Evolutionary conservation across 2,888 invertebrate genomes (phyloP), one percentile per base, ranked within the genome.

Genomic region (Biston betularia): DNA sequence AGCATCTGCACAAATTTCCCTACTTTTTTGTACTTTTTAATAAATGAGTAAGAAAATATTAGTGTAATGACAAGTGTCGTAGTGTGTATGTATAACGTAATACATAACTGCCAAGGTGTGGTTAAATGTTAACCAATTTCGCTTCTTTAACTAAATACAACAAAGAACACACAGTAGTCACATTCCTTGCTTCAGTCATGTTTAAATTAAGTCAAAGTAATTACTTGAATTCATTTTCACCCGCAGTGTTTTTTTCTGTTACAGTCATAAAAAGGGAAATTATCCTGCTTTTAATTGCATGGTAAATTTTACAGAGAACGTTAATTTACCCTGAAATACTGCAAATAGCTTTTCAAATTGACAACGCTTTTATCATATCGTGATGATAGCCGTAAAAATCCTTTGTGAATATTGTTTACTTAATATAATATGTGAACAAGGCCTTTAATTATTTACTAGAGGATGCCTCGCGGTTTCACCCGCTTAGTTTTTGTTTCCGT

Each of bases 271-370:
- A 88, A 86, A 84, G 84, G 24, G 81, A 83, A 87, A 88, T 84
- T 83, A 84, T 83, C 74, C 76, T 72, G 73, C 77, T 79, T 82
- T 84, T 88, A 88, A 88, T 88, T 87, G 87, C 84, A 83, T 81
- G 84, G 81, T 81, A 83, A 86, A 87, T 85, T 90, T 89, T 86
- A 89, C 80, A 68, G 75, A 82, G 61, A 70, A 78, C 85, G 77
- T 89, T 83, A 89, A 89, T 88, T 89, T 88, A 88, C 81, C 81
- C 85, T 84, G 81, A 83, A 84, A 80, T 81, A 79, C 75, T 81
- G 84, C 82, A 83, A 87, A 85, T 56, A 78, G 84, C 81, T 79
- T 83, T 82, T 78, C 74, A 79, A 86, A 88, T 85, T 79, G 83
- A 62, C 53, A 55, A 52, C 33, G 44, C 14, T 59, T 53, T 53